Evolutionary conservation across 2,888 invertebrate species (phyloP).

Genomic region (Volucella bombylans): DNA sequence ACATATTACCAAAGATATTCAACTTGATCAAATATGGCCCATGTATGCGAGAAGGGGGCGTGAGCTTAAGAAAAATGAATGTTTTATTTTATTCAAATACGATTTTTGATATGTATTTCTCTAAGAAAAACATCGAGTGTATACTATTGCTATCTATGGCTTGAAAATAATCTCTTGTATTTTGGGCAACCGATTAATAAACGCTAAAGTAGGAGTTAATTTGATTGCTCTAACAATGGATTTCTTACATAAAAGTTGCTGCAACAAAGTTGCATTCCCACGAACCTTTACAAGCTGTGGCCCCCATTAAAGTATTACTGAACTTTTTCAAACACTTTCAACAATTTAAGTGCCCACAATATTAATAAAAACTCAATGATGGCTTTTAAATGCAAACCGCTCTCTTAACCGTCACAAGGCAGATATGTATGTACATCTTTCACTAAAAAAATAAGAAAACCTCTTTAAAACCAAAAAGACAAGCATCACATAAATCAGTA

Average conservation of each 20-base stretch:
- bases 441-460: constrained; percentile 25
- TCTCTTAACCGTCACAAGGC: constrained; percentile 15
- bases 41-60: not conserved
- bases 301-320: constrained; percentile 3
- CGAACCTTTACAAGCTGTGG: not conserved
- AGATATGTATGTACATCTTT: constrained; percentile 16
- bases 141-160: no score
- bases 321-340: constrained; percentile 41
- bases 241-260: not conserved
- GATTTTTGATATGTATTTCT: no score
- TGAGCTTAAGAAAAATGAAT: not conserved
- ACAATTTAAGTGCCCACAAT: constrained; percentile 63
- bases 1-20: no score
- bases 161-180: no score
- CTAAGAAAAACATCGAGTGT: no score
- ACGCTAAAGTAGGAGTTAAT: no score
- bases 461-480: not conserved
- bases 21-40: no score
- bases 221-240: no score
- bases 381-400: constrained; percentile 29
- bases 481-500: constrained; percentile 68
- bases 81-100: no score
- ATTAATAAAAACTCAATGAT: constrained; percentile 51
- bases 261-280: constrained; percentile 42
- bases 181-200: no score